Conservation (phyloP, 2,888 invertebrate species). For the Sceliomorpha sp. region DNA sequence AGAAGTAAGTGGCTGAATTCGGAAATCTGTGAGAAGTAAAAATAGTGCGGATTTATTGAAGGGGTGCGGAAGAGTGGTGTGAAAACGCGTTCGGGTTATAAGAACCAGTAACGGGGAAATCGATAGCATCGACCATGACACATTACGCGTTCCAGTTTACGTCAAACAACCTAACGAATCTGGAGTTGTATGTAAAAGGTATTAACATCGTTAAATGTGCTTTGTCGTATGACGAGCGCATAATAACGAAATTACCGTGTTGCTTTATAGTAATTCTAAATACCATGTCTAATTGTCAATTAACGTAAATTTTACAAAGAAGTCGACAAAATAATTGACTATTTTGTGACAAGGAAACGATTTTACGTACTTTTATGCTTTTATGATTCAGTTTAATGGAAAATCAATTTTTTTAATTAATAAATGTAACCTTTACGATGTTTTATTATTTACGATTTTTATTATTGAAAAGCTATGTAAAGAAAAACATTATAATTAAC, state of each 20-base stretch:
- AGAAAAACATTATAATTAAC: no score
- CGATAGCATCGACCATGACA: slow-evolving; percentile 15
- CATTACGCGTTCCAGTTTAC: slow-evolving; percentile 24
- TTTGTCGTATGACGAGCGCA: slow-evolving; percentile 40
- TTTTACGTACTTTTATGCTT: no score
- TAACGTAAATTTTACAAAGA: no score
- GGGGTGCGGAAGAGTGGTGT: background rate
- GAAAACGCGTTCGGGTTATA: slow-evolving; percentile 1
- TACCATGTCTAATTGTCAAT: no score
- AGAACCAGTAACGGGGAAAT: slow-evolving; percentile 6
- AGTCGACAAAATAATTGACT: no score
- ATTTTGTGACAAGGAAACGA: no score
- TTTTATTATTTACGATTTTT: no score
- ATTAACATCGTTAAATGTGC: slow-evolving; percentile 47
- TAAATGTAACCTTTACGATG: no score
- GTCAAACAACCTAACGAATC: slow-evolving; percentile 32
- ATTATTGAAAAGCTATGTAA: no score
- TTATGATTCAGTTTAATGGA: no score
- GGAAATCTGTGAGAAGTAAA: slow-evolving; percentile 8
- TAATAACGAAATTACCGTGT: slow-evolving; percentile 45
- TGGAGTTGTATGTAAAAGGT: slow-evolving; percentile 22
- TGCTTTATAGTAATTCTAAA: background rate
- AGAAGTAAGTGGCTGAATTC: background rate
- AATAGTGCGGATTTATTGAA: slow-evolving; percentile 2
- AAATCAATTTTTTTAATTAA: no score